Conservation (phyloP, 2,797 vertebrate genomes). For the Rhabdophis nuchalis region DNA sequence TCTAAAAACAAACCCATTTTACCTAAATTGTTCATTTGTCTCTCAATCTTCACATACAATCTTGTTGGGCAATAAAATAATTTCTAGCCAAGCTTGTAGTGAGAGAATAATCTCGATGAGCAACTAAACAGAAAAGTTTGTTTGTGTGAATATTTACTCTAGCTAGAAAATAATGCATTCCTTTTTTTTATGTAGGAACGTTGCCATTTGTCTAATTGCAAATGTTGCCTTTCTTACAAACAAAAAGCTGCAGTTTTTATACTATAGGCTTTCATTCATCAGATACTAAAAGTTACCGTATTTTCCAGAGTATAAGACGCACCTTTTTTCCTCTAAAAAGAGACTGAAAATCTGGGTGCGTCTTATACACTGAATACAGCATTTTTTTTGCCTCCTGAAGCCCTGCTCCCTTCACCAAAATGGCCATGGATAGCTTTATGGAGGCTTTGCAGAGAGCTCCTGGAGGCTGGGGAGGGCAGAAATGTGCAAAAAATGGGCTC, state of each 20-base stretch:
- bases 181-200: conserved; percentile 61
- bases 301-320: too few species aligned
- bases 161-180: conserved; percentile 59
- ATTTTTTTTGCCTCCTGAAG: too few species aligned
- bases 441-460: too few species aligned
- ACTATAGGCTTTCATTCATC: conserved; percentile 66
- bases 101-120: conserved; percentile 67
- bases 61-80: conserved; percentile 65
- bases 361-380: too few species aligned
- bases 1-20: conserved; percentile 62
- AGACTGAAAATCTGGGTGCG: too few species aligned
- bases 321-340: too few species aligned
- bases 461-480: too few species aligned
- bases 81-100: conserved; percentile 67
- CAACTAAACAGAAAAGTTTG: conserved; percentile 68
- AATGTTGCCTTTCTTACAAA: conserved; percentile 60
- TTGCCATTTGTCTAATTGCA: conserved; percentile 66
- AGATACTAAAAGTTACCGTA: conserved; percentile 62
- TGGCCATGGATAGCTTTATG: too few species aligned
- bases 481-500: too few species aligned
- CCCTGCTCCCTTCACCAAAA: too few species aligned
- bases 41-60: conserved; percentile 48
- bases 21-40: conserved; percentile 59
- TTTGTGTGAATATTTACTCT: conserved; percentile 71
- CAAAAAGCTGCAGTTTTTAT: conserved; percentile 71